phyloP scores from a whole-genome alignment of 2,113 vertebrate species.

The Origma solitaria region DNA sequence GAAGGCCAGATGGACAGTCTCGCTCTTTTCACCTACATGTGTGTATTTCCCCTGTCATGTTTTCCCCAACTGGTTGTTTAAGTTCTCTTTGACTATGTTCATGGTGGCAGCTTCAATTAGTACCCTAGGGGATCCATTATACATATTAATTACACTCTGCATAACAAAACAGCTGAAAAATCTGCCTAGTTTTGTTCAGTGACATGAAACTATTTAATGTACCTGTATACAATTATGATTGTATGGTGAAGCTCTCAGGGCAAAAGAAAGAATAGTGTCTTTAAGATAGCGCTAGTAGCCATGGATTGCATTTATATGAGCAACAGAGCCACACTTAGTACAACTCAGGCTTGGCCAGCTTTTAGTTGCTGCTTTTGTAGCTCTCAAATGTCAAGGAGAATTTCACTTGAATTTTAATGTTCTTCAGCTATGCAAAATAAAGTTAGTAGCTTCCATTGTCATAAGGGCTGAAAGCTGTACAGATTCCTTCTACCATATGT shows the following conservation, averaged over 20 bases:
- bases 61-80: conserved; percentile 45
- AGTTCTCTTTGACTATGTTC: conserved; percentile 47
- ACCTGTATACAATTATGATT: not conserved
- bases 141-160: conserved; percentile 53
- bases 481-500: conserved; percentile 72
- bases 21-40: not conserved
- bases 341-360: conserved; percentile 8
- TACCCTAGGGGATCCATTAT: conserved; percentile 32
- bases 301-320: not conserved
- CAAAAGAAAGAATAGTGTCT: not conserved
- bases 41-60: conserved; percentile 25
- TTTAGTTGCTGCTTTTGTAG: conserved; percentile 30
- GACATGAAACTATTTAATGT: conserved; percentile 24
- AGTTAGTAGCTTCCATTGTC: conserved; percentile 59
- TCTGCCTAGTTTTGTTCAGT: not conserved
- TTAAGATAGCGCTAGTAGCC: not conserved
- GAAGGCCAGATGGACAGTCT: conserved; percentile 17
- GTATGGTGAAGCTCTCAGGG: not conserved
- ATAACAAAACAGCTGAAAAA: conserved; percentile 49
- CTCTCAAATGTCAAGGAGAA: conserved; percentile 55
- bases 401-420: conserved; percentile 65
- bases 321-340: not conserved
- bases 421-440: conserved; percentile 48
- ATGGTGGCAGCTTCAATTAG: conserved; percentile 50
- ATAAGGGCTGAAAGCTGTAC: conserved; percentile 66